A percentile compares a stretch with the other conserved stretches of the same genome.
phyloP scores from a whole-genome alignment of 2,888 invertebrate species.

The Synanthedon myopaeformis region DNA sequence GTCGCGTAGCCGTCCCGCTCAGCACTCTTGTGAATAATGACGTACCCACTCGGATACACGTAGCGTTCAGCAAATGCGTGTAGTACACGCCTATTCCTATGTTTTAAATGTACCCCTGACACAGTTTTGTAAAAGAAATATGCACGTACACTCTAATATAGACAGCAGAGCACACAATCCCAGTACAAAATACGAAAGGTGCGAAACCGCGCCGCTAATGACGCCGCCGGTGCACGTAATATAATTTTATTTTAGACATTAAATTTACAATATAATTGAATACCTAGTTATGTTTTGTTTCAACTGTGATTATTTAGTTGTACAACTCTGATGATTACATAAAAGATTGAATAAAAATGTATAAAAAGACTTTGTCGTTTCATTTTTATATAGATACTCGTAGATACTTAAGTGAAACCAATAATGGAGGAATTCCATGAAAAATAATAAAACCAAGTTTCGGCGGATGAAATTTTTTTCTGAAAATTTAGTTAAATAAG shows the following conservation, averaged over 20 bases:
- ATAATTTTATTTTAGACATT: constrained; percentile 48
- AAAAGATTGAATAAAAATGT: constrained; percentile 67
- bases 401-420: no score
- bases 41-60: no score
- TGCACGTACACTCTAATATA: constrained; percentile 16
- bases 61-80: no score
- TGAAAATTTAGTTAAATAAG: no score
- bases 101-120: not conserved
- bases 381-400: constrained; percentile 18
- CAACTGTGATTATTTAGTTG: constrained; percentile 74
- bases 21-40: no score
- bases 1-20: no score
- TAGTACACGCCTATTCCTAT: no score
- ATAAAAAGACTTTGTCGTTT: constrained; percentile 29
- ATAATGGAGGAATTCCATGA: no score
- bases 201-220: constrained; percentile 6
- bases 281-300: constrained; percentile 66
- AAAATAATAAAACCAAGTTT: no score
- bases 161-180: constrained; percentile 58
- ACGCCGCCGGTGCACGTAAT: constrained; percentile 21
- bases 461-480: no score
- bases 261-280: constrained; percentile 18
- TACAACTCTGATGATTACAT: constrained; percentile 71
- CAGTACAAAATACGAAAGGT: constrained; percentile 44
- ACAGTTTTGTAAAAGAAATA: not conserved